Percentiles rank a stretch among this genome's conserved stretches.
Evolutionary conservation across 2,113 vertebrate species (phyloP).

Genomic region (Sinocyclocheilus maitianheensis): DNA sequence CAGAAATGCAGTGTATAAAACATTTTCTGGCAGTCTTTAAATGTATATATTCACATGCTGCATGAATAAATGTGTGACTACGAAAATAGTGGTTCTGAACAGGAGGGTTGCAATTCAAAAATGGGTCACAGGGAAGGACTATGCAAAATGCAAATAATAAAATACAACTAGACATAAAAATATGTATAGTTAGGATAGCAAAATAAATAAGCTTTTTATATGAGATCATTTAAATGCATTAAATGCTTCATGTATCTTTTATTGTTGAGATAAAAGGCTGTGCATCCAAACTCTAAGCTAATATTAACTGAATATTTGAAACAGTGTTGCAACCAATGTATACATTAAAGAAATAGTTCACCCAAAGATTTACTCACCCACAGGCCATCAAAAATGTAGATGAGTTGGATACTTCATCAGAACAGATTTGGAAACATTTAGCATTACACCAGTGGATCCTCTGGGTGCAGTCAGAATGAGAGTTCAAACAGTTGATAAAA

Average conservation of each 20-base stretch:
- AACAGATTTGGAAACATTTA: too few species aligned
- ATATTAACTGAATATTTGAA: too few species aligned
- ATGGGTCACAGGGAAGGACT: not conserved
- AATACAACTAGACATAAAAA: not conserved
- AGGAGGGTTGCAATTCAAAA: not conserved
- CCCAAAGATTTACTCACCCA: not conserved
- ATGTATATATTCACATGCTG: not conserved
- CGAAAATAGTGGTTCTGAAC: not conserved
- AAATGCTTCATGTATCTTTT: not conserved
- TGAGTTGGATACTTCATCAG: not conserved
- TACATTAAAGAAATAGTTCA: not conserved
- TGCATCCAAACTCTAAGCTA: not conserved
- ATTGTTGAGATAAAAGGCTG: not conserved
- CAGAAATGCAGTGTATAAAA: slow-evolving; percentile 41
- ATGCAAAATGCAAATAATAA: not conserved
- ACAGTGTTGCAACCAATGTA: not conserved
- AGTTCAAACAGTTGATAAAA: too few species aligned
- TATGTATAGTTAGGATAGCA: not conserved
- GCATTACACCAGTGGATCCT: too few species aligned
- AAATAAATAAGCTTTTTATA: not conserved
- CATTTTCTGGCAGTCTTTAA: not conserved
- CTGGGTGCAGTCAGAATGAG: too few species aligned
- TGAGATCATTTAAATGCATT: not conserved
- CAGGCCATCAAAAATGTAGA: not conserved
- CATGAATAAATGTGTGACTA: not conserved